phyloP scores from a whole-genome alignment of 2,113 vertebrate species.

The Salvelinus alpinus region DNA sequence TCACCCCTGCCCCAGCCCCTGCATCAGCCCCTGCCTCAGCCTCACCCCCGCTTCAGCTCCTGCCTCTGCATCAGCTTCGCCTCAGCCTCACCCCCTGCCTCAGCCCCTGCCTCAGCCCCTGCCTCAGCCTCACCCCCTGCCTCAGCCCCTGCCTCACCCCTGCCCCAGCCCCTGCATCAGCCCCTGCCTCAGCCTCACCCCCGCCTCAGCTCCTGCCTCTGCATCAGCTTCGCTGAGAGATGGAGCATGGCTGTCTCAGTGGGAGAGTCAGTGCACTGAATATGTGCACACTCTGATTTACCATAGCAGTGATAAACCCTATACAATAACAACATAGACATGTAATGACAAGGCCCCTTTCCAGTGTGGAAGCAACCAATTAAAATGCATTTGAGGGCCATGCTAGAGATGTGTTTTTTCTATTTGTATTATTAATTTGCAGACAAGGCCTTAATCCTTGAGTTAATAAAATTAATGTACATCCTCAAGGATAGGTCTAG shows the following conservation, averaged over 20 bases:
- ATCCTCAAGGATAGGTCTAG: constrained; percentile 48
- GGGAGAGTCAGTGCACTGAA: constrained; percentile 22
- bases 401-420: constrained; percentile 51
- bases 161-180: too few species aligned
- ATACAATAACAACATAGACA: background rate
- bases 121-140: too few species aligned
- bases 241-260: constrained; percentile 53
- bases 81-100: too few species aligned
- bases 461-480: constrained; percentile 58
- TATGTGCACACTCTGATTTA: constrained; percentile 6
- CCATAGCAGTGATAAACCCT: constrained; percentile 5
- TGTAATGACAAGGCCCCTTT: too few species aligned
- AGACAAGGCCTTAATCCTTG: constrained; percentile 26
- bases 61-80: too few species aligned
- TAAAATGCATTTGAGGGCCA: constrained; percentile 63
- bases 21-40: too few species aligned
- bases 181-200: too few species aligned
- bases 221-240: constrained; percentile 36
- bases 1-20: too few species aligned
- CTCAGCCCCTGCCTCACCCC: too few species aligned
- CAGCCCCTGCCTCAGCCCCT: too few species aligned
- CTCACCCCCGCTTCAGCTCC: too few species aligned
- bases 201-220: too few species aligned
- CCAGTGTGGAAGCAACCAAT: constrained; percentile 48
- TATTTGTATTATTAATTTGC: constrained; percentile 69